Evolutionary conservation across 2,888 invertebrate species (phyloP).

Genomic region (Resseliella maxima): DNA sequence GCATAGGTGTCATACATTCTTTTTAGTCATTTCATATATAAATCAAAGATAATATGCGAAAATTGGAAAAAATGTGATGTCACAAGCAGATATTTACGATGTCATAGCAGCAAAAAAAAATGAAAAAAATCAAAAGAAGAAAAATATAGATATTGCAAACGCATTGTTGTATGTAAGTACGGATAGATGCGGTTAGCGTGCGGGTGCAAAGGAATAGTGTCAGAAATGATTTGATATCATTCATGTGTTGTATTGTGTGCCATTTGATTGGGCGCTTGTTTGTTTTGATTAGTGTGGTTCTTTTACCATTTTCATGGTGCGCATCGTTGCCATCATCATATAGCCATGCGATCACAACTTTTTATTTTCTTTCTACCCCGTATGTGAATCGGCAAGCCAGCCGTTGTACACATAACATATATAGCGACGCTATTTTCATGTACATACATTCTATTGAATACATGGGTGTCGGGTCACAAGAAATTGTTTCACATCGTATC

Average conservation of each 20-base stretch:
- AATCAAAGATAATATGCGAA: background rate
- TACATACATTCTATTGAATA: background rate
- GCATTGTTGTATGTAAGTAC: background rate
- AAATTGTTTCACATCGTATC: slow-evolving; percentile 25
- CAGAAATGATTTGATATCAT: background rate
- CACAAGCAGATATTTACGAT: slow-evolving; percentile 33
- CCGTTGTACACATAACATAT: background rate
- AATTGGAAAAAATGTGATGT: slow-evolving; percentile 20
- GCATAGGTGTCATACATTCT: slow-evolving; percentile 2
- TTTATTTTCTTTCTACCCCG: slow-evolving; percentile 48
- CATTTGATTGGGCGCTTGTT: slow-evolving; percentile 42
- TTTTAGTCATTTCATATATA: background rate
- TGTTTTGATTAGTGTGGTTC: slow-evolving; percentile 37
- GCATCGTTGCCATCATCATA: background rate
- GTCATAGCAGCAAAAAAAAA: too few species aligned
- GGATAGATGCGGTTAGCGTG: background rate
- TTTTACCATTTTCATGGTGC: slow-evolving; percentile 10
- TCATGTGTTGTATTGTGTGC: slow-evolving; percentile 9
- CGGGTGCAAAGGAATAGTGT: background rate
- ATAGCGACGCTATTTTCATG: background rate
- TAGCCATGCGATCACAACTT: slow-evolving; percentile 3
- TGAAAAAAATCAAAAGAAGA: too few species aligned
- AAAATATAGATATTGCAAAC: slow-evolving; percentile 26
- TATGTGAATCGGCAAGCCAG: background rate
- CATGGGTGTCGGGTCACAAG: slow-evolving; percentile 43